A percentile compares a stretch with the other conserved stretches of the same genome.
phyloP scores from a whole-genome alignment of 2,797 vertebrate genomes.

The Cyprinella venusta region DNA sequence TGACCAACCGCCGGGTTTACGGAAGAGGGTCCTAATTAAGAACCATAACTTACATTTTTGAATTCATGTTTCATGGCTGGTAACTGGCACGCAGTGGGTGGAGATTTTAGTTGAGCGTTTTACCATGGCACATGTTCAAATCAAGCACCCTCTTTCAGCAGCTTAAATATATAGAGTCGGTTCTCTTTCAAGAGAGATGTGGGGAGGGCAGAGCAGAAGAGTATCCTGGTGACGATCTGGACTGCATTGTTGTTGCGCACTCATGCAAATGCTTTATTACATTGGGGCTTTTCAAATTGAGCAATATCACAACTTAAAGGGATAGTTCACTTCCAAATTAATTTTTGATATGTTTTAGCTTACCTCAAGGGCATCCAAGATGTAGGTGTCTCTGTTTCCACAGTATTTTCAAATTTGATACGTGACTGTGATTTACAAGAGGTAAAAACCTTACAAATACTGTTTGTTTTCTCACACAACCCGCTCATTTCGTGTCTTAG shows the following conservation, averaged over 20 bases:
- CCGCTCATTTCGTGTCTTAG: no score
- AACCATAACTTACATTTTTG: not conserved
- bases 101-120: constrained; percentile 25
- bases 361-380: no score
- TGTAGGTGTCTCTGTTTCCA: no score
- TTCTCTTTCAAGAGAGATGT: constrained; percentile 1
- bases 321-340: no score
- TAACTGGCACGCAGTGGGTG: constrained; percentile 28
- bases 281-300: constrained; percentile 41
- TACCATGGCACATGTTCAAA: constrained; percentile 37
- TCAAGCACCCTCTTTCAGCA: constrained; percentile 6
- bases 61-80: constrained; percentile 26
- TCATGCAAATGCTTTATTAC: constrained; percentile 43
- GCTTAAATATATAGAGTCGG: constrained; percentile 5
- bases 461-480: no score
- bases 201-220: not conserved
- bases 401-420: no score
- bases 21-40: constrained; percentile 11
- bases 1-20: not conserved
- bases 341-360: no score
- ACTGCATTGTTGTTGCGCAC: constrained; percentile 51
- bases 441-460: no score
- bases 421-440: no score
- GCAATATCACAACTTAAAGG: constrained; percentile 11
- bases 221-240: constrained; percentile 32